These are phyloP conservation scores for Xanthorhoe spadicearia DNA, from an alignment of 2,888 invertebrate genomes.

Conservation along the genomic window DNA sequence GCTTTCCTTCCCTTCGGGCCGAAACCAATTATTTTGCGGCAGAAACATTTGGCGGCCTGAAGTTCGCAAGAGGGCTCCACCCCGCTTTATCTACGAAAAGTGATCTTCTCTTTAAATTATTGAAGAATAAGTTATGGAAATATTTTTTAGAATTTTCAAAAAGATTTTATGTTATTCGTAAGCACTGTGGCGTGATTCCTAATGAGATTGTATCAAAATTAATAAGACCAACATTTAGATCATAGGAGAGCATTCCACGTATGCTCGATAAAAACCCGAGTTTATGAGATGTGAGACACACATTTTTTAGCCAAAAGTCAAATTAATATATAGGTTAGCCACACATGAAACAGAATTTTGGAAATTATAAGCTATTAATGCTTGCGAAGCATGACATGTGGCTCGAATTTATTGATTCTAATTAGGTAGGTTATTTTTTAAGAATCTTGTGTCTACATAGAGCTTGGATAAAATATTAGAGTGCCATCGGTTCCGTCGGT, in stretches of 20 bases:
- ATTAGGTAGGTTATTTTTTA: conserved; percentile 50
- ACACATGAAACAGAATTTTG: conserved; percentile 42
- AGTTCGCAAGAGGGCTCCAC: conserved; percentile 22
- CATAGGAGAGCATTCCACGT: conserved; percentile 39
- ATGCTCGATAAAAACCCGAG: conserved; percentile 43
- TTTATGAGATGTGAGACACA: conserved; percentile 40
- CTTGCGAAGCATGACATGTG: conserved; percentile 42
- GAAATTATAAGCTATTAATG: conserved; percentile 45
- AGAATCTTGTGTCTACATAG: conserved; percentile 37
- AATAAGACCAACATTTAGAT: conserved; percentile 39
- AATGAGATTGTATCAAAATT: conserved; percentile 33
- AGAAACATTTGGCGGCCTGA: conserved; percentile 23
- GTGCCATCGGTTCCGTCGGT: conserved; percentile 38
- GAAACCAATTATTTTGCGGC: conserved; percentile 37
- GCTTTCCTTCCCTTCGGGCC: conserved; percentile 34
- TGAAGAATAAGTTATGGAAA: conserved; percentile 19
- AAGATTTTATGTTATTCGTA: conserved; percentile 27
- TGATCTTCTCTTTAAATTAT: conserved; percentile 25
- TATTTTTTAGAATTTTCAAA: conserved; percentile 16
- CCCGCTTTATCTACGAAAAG: conserved; percentile 21
- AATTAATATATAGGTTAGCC: conserved; percentile 44
- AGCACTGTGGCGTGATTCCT: conserved; percentile 29
- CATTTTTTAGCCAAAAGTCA: conserved; percentile 39
- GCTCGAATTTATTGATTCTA: conserved; percentile 44
- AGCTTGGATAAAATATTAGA: conserved; percentile 41